Percentiles rank a stretch among this genome's conserved stretches.
These are phyloP conservation scores for Callipepla californica DNA, from an alignment of 2,113 vertebrate species.

Conservation along the genomic window DNA sequence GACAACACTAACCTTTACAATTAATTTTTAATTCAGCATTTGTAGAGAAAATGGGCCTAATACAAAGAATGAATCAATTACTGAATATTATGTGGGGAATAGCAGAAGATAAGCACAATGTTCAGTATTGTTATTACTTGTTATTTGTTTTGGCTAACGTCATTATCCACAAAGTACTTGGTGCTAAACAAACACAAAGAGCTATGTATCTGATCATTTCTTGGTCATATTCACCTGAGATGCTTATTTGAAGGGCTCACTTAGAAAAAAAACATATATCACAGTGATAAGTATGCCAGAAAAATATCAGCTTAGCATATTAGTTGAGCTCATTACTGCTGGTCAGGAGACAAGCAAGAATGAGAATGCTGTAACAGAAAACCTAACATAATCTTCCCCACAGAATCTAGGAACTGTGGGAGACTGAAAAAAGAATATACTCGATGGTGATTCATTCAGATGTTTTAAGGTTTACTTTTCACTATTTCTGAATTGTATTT, in stretches of 20 bases:
- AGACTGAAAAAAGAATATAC: background rate
- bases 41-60: background rate
- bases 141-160: background rate
- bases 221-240: background rate
- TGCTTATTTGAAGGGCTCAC: background rate
- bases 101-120: background rate
- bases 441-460: background rate
- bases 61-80: background rate
- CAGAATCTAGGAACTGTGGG: background rate
- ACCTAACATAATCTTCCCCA: background rate
- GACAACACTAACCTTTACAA: background rate
- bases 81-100: background rate
- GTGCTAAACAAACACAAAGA: background rate
- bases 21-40: background rate
- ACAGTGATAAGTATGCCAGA: background rate
- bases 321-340: background rate
- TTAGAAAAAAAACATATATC: background rate
- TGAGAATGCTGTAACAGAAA: background rate
- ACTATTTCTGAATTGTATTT: background rate
- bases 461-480: background rate
- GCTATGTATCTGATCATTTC: background rate
- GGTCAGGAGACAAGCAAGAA: background rate
- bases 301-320: background rate
- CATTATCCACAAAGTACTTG: background rate
- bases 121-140: background rate